Evolutionary conservation across 2,113 vertebrate genomes (phyloP), one percentile per base, ranked within the genome.

Genomic region (Chinchilla lanigera): DNA sequence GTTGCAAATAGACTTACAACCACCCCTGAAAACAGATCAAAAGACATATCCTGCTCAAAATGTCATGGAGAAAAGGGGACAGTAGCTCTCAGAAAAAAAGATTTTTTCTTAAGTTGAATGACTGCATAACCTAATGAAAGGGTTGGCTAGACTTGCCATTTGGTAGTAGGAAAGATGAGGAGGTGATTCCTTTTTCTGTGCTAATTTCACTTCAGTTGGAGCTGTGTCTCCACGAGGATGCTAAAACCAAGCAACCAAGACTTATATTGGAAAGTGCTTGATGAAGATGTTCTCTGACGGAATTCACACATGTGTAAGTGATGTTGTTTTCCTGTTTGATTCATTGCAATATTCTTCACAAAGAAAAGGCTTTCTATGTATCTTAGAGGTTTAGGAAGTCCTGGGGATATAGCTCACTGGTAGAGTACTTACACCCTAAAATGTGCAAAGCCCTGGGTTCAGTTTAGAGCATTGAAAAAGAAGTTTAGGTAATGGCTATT

Each of bases 271-370:
- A 20, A 1, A 61, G 19, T 81, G 14, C 50, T 93, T 93, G 93
- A 85, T 41, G 44, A 95, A 96, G 50, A 82, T 89, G 54, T 89
- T 38, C 35, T 80, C 11, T 35, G 22, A 90, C 84, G 30, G 90
- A 96, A 97, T 97, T 90, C 96, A 95, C 94, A 96, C 38, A 38
- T 50, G 78, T 33, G 13, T 92, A 17, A 35, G 56, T n/a, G 7
- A 60, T 81, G 6, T 10, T 83, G 87, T 44, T 97, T 94, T 78
- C 80, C 93, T 90, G 24, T 91, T 90, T 38, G 9, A 58, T 82
- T 77, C 24, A 69, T 22, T 80, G 16, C 73, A 89, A 60, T 97
- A 94, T 67, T 93, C 35, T 73, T 96, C 61, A 86, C 75, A 24
- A 92, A 93, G 81, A 94, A 90, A 93, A 50, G 58, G 1, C 14